These are phyloP conservation scores for Tetragonisca angustula DNA, from an alignment of 2,888 invertebrate species.

Conservation along the genomic window DNA sequence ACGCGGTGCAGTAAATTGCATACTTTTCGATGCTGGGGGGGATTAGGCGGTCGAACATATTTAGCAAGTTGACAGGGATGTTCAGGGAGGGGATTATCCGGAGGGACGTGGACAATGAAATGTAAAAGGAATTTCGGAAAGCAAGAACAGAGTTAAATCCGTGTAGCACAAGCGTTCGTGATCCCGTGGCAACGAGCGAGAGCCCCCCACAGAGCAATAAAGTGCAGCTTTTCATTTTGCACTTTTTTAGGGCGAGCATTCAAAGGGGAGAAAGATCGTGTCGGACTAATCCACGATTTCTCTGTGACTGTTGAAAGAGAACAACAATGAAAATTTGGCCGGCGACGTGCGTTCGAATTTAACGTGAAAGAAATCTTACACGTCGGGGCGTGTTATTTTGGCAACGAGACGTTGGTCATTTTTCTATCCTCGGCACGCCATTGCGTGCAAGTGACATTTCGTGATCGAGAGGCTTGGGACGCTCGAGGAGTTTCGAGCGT, in stretches of 20 bases:
- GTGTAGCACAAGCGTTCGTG: conserved; percentile 36
- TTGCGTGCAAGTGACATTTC: conserved; percentile 8
- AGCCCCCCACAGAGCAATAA: conserved; percentile 57
- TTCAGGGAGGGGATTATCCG: neutral
- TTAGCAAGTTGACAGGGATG: conserved; percentile 2
- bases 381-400: conserved; percentile 14
- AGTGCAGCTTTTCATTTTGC: conserved; percentile 63
- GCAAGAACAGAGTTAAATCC: conserved; percentile 43
- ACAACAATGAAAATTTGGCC: conserved; percentile 36
- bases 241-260: conserved; percentile 56
- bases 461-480: neutral
- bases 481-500: too few relatives aligned
- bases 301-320: conserved; percentile 27
- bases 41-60: conserved; percentile 6
- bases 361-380: conserved; percentile 10
- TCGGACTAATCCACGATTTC: conserved; percentile 59
- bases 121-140: conserved; percentile 27
- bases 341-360: conserved; percentile 26
- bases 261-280: conserved; percentile 50
- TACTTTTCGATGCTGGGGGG: neutral
- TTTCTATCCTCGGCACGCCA: neutral
- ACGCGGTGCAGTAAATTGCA: neutral
- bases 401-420: conserved; percentile 12
- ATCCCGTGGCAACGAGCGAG: conserved; percentile 43
- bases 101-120: conserved; percentile 14